Evolutionary conservation across 2,888 invertebrate species (phyloP).

Genomic region (Drosophila aldrichi): DNA sequence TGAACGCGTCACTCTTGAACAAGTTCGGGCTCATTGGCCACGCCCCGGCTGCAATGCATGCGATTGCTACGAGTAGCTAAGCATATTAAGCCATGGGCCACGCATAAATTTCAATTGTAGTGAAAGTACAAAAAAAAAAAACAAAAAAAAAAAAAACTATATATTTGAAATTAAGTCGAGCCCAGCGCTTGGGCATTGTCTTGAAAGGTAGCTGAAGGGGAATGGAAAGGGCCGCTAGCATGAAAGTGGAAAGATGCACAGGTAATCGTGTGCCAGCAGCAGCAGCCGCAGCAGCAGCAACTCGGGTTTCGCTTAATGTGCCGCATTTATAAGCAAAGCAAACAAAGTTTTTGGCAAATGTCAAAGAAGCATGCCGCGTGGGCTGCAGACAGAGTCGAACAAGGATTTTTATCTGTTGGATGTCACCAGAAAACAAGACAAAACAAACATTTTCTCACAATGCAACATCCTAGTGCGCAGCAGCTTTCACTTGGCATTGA

Average conservation of each 20-base stretch:
- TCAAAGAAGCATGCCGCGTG: slow-evolving; percentile 41
- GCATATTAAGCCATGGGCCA: slow-evolving; percentile 46
- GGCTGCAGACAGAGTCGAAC: slow-evolving; percentile 26
- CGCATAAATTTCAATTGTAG: slow-evolving; percentile 74
- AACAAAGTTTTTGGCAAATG: slow-evolving; percentile 31
- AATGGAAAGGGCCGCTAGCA: slow-evolving; percentile 5
- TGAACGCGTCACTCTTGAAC: slow-evolving; percentile 66
- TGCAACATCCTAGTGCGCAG: slow-evolving; percentile 37
- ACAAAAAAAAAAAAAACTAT: slow-evolving; percentile 14
- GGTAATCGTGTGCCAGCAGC: slow-evolving; percentile 13
- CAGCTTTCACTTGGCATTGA: slow-evolving; percentile 64
- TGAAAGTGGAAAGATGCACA: slow-evolving; percentile 39
- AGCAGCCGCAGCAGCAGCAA: background rate
- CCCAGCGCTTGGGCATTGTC: slow-evolving; percentile 42
- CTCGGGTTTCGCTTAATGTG: slow-evolving; percentile 40
- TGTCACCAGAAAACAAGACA: slow-evolving; percentile 55
- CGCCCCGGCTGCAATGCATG: slow-evolving; percentile 31
- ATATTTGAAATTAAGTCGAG: slow-evolving; percentile 53
- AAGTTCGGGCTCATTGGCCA: slow-evolving; percentile 38
- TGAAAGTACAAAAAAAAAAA: slow-evolving; percentile 61
- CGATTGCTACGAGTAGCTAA: slow-evolving; percentile 2
- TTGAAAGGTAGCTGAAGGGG: background rate
- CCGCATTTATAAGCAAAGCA: slow-evolving; percentile 54
- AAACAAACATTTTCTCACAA: slow-evolving; percentile 58
- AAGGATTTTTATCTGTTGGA: slow-evolving; percentile 68